Conservation (phyloP, 2,888 invertebrate genomes). For the Nephrotoma appendiculata region DNA sequence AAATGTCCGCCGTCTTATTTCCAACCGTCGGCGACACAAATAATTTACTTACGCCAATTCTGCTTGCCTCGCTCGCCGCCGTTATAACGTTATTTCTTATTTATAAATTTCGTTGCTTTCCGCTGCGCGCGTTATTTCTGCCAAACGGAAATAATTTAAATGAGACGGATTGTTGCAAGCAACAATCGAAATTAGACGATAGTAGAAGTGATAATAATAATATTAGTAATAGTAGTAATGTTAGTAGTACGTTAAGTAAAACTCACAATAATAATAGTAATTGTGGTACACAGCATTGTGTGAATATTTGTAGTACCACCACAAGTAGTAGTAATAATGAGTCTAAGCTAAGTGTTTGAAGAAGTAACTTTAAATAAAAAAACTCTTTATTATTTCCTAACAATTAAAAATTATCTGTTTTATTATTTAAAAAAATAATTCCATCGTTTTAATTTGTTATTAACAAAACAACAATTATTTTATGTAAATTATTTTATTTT, state of each 20-base stretch:
- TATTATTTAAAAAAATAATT: background rate
- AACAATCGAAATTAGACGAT: background rate
- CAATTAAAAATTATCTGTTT: background rate
- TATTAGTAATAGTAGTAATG: background rate
- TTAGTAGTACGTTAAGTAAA: background rate
- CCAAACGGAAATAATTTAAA: background rate
- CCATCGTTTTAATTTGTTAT: background rate
- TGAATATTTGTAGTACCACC: background rate
- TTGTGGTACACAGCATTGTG: background rate
- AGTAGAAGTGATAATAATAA: background rate
- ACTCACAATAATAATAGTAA: background rate
- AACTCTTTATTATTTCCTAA: background rate
- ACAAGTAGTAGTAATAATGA: background rate
- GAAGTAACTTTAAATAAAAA: background rate
- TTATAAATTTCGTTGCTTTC: conserved; percentile 3
- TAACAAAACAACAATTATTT: background rate
- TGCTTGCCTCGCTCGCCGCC: background rate
- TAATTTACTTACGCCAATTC: background rate
- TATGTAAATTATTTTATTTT: background rate
- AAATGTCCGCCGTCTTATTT: conserved; percentile 21
- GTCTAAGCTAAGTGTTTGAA: background rate
- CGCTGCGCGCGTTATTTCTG: background rate
- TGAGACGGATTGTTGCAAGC: background rate
- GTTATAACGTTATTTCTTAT: background rate
- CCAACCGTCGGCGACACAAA: conserved; percentile 10